Conservation (phyloP, 1,140 invertebrate species). For the Drosophila pseudoobscura region DNA sequence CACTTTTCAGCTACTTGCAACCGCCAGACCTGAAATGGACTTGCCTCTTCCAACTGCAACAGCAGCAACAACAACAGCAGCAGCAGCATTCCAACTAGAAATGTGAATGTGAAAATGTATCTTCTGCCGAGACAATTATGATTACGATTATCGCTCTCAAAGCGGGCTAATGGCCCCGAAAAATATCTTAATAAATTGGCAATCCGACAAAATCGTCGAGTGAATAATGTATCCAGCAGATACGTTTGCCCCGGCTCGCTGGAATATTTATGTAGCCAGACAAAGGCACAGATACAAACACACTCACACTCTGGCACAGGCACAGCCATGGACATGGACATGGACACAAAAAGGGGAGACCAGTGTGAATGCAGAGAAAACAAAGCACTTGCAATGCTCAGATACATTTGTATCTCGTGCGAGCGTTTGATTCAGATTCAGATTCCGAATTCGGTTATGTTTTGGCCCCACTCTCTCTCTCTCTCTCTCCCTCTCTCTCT, state of each 20-base stretch:
- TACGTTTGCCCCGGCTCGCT: slow-evolving; percentile 38
- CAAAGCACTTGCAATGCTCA: slow-evolving; percentile 39
- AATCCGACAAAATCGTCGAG: slow-evolving; percentile 41
- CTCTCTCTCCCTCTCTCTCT: slow-evolving; percentile 2
- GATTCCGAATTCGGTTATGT: slow-evolving; percentile 38
- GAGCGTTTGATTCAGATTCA: slow-evolving; percentile 26
- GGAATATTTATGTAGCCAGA: slow-evolving; percentile 61
- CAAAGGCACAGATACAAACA: slow-evolving; percentile 43
- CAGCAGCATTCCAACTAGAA: slow-evolving; percentile 56
- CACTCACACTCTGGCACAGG: slow-evolving; percentile 8
- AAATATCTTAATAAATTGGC: slow-evolving; percentile 55
- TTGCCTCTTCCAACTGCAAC: slow-evolving; percentile 38
- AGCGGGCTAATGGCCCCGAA: slow-evolving; percentile 28
- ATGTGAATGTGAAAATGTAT: slow-evolving; percentile 54
- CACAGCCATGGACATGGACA: slow-evolving; percentile 3
- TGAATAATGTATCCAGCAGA: slow-evolving; percentile 63
- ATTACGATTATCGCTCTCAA: slow-evolving; percentile 46
- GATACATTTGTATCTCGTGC: slow-evolving; percentile 66
- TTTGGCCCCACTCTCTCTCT: slow-evolving; percentile 19
- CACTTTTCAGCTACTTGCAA: slow-evolving; percentile 70
- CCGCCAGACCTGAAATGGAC: slow-evolving; percentile 46
- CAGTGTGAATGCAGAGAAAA: slow-evolving; percentile 26
- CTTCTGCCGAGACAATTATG: slow-evolving; percentile 38
- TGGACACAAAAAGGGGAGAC: slow-evolving; percentile 1
- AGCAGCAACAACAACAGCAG: slow-evolving; percentile 11